phyloP scores from a whole-genome alignment of 2,797 vertebrate species.

The Eutrigla gurnardus region DNA sequence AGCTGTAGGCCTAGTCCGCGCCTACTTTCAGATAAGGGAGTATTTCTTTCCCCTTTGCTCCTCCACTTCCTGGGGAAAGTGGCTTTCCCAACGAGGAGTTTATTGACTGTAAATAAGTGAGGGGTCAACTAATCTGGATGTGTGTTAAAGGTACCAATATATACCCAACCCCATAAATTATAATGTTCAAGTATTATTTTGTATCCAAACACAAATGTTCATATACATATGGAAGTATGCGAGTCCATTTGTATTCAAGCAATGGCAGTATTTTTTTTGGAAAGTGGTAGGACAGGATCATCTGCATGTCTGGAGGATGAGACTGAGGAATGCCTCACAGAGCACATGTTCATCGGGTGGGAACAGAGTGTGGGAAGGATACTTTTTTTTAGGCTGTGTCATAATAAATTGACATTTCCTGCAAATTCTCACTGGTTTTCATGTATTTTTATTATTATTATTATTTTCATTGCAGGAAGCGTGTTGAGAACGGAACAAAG shows the following conservation, averaged over 20 bases:
- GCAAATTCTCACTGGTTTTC: neutral
- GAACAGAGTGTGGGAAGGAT: conserved; percentile 25
- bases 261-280: conserved; percentile 43
- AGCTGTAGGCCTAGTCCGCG: conserved; percentile 12
- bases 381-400: neutral
- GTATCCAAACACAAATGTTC: conserved; percentile 18
- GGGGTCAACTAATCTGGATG: conserved; percentile 22
- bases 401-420: neutral
- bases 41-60: conserved; percentile 30
- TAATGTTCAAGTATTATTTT: neutral
- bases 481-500: conserved; percentile 8
- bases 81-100: conserved; percentile 14
- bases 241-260: conserved; percentile 34
- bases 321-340: conserved; percentile 64
- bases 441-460: conserved; percentile 8
- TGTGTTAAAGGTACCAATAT: conserved; percentile 4
- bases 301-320: conserved; percentile 77
- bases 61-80: neutral
- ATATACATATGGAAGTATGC: neutral
- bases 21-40: conserved; percentile 49
- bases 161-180: conserved; percentile 15
- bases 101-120: conserved; percentile 18
- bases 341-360: conserved; percentile 43
- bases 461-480: conserved; percentile 16
- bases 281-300: conserved; percentile 79